A percentile compares a stretch with the other conserved stretches of the same genome.
These are phyloP conservation scores for Ceyx erithaca DNA, from an alignment of 2,797 vertebrate species.

Conservation along the genomic window DNA sequence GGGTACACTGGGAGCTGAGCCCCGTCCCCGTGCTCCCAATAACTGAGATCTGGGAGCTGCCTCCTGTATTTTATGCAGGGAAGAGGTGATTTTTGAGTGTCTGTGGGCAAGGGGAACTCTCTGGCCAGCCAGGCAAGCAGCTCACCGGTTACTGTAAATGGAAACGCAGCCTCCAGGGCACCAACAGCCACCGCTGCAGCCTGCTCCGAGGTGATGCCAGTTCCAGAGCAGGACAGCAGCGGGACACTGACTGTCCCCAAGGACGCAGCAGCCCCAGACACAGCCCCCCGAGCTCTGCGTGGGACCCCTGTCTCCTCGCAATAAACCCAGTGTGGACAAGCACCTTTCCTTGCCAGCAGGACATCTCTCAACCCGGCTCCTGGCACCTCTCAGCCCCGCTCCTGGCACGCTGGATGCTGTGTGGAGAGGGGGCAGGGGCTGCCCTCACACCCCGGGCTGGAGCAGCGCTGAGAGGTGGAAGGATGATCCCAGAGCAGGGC, in stretches of 20 bases:
- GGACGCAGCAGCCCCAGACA: fast-evolving
- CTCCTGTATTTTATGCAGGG: not conserved
- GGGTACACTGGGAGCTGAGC: not conserved
- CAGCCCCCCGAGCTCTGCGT: fast-evolving
- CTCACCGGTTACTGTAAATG: not conserved
- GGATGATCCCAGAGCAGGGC: not conserved
- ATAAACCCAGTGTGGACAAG: fast-evolving
- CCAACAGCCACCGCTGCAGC: fast-evolving
- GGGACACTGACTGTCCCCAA: not conserved
- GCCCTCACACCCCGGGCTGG: not conserved
- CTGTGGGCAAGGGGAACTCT: not conserved
- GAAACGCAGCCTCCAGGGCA: not conserved
- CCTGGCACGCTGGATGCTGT: fast-evolving
- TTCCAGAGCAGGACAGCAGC: fast-evolving
- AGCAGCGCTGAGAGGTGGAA: not conserved
- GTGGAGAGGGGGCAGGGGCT: fast-evolving
- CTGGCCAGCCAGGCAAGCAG: not conserved
- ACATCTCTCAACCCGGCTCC: fast-evolving
- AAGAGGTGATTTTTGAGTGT: not conserved
- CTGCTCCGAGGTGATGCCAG: not conserved
- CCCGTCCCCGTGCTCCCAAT: not conserved
- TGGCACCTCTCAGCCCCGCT: fast-evolving
- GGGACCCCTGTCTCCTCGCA: not conserved
- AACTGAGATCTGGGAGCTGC: not conserved
- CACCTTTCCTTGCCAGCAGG: not conserved